phyloP scores from a whole-genome alignment of 2,888 invertebrate genomes.

The Drosophila melanocephala region DNA sequence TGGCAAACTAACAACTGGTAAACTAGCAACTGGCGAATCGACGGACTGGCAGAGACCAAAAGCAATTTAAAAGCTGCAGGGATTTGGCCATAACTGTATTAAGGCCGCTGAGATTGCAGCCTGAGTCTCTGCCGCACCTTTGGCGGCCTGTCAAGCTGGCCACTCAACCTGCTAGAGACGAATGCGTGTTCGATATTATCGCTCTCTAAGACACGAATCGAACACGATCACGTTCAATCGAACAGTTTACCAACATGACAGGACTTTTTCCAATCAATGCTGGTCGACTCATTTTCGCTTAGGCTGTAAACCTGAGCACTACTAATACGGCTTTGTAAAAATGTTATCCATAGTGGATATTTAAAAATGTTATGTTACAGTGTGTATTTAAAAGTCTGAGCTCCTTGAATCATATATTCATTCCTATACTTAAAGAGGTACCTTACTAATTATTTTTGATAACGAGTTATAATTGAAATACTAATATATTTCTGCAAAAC shows the following conservation, averaged over 20 bases:
- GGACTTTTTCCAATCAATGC: neutral
- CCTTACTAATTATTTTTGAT: neutral
- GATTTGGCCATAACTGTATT: constrained; percentile 82
- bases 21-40: constrained; percentile 40
- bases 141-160: constrained; percentile 77
- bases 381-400: neutral
- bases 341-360: neutral
- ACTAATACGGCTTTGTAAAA: neutral
- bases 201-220: neutral
- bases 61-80: constrained; percentile 81
- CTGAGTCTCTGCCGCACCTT: constrained; percentile 68
- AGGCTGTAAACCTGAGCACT: neutral
- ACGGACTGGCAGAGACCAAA: constrained; percentile 48
- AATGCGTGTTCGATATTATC: constrained; percentile 16
- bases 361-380: neutral
- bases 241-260: neutral
- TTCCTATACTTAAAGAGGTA: neutral
- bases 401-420: neutral
- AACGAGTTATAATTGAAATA: neutral
- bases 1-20: constrained; percentile 39
- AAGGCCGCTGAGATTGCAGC: constrained; percentile 55
- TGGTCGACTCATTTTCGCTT: neutral
- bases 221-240: neutral
- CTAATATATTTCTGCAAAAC: neutral
- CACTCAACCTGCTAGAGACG: constrained; percentile 46